Conservation (phyloP, 2,888 invertebrate genomes). For the Sympetrum striolatum region DNA sequence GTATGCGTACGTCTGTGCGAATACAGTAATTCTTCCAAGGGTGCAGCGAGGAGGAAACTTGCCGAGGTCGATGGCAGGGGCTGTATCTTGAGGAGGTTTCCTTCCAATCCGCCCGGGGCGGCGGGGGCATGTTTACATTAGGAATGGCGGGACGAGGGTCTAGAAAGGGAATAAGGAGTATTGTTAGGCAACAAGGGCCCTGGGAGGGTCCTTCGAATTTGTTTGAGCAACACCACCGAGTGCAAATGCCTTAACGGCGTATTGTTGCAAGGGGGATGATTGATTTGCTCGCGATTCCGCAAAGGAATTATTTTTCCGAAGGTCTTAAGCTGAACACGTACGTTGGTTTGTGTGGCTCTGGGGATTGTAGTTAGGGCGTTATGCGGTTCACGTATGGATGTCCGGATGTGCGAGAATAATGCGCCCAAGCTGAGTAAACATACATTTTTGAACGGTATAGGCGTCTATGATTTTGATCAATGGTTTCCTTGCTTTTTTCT, state of each 20-base stretch:
- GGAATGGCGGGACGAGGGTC: background rate
- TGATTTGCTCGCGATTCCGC: background rate
- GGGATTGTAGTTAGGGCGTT: background rate
- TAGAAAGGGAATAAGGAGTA: conserved; percentile 6
- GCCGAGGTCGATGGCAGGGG: background rate
- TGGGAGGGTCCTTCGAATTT: background rate
- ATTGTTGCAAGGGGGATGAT: background rate
- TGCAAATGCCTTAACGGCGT: background rate
- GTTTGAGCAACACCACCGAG: background rate
- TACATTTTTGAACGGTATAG: background rate
- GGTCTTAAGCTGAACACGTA: background rate
- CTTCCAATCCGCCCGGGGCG: background rate
- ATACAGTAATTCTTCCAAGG: background rate
- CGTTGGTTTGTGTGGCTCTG: background rate
- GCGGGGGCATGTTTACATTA: background rate
- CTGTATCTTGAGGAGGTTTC: background rate
- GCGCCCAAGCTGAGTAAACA: background rate
- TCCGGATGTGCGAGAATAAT: background rate
- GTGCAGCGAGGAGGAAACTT: background rate
- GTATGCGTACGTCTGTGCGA: background rate
- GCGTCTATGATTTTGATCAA: background rate
- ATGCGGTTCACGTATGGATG: background rate
- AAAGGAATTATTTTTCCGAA: background rate
- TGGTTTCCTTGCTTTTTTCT: background rate
- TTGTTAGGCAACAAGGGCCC: conserved; percentile 16